phyloP scores from a whole-genome alignment of 2,888 invertebrate species.

The Cerceris rybyensis region DNA sequence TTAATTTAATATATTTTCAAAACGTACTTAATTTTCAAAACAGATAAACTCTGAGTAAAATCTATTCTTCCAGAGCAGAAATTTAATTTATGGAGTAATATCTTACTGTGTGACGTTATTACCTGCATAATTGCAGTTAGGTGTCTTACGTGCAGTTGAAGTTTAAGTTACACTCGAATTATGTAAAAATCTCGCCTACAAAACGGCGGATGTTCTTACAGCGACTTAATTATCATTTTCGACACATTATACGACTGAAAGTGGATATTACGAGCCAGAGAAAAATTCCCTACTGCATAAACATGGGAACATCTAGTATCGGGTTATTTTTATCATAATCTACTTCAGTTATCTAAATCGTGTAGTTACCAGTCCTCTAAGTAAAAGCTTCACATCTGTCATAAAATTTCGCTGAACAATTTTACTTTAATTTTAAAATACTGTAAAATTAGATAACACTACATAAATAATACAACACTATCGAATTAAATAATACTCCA shows the following conservation, averaged over 20 bases:
- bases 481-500: too few relatives aligned
- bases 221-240: conserved; percentile 46
- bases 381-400: not conserved
- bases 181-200: conserved; percentile 9
- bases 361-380: conserved; percentile 8
- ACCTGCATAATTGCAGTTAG: too few relatives aligned
- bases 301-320: conserved; percentile 13
- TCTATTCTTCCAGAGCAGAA: too few relatives aligned
- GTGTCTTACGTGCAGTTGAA: too few relatives aligned
- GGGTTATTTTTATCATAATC: conserved; percentile 11
- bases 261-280: conserved; percentile 15
- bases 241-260: conserved; percentile 29
- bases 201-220: conserved; percentile 6
- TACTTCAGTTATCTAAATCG: conserved; percentile 8
- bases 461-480: too few relatives aligned
- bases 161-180: not conserved
- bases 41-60: too few relatives aligned
- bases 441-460: too few relatives aligned
- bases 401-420: not conserved
- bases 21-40: too few relatives aligned
- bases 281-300: conserved; percentile 31
- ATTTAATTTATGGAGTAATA: too few relatives aligned
- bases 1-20: too few relatives aligned
- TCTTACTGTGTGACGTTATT: too few relatives aligned
- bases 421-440: not conserved